Percentiles rank a stretch among this genome's conserved stretches.
Evolutionary conservation across 2,797 vertebrate species (phyloP).

Genomic region (Cetoscarus ocellatus): DNA sequence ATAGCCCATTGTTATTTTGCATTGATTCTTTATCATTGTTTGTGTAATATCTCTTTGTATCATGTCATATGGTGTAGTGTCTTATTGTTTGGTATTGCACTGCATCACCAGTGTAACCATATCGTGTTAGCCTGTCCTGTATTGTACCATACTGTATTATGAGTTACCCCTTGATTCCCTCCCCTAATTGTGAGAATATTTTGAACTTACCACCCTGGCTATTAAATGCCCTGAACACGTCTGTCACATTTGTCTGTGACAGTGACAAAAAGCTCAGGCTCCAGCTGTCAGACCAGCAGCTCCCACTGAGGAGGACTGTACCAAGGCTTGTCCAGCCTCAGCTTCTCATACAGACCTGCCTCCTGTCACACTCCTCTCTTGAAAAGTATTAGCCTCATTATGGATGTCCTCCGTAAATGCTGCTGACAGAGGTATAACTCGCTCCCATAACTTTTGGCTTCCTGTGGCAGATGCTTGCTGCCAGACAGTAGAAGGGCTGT

Average conservation of each 20-base stretch:
- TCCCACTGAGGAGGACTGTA: slow-evolving; percentile 50
- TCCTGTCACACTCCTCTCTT: slow-evolving; percentile 68
- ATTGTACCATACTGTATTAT: too few species aligned
- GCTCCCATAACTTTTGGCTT: slow-evolving; percentile 82
- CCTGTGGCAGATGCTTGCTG: slow-evolving; percentile 82
- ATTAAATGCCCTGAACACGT: slow-evolving; percentile 35
- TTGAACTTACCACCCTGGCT: slow-evolving; percentile 38
- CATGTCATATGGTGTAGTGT: too few species aligned
- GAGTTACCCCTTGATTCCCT: too few species aligned
- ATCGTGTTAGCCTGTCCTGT: too few species aligned
- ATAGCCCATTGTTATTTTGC: too few species aligned
- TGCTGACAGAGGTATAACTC: slow-evolving; percentile 86
- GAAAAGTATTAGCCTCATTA: slow-evolving; percentile 74
- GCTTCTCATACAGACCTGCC: slow-evolving; percentile 50
- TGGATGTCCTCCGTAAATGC: slow-evolving; percentile 81
- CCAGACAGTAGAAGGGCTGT: slow-evolving; percentile 72
- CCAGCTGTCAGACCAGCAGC: slow-evolving; percentile 55
- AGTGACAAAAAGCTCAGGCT: slow-evolving; percentile 59
- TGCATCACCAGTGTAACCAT: too few species aligned
- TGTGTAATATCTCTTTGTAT: too few species aligned
- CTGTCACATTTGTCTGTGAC: slow-evolving; percentile 39
- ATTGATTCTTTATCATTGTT: too few species aligned
- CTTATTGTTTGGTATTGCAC: too few species aligned
- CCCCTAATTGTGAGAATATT: background rate
- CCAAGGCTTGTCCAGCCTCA: slow-evolving; percentile 64